Percentiles rank a stretch among this genome's conserved stretches.
phyloP scores from a whole-genome alignment of 2,797 vertebrate species.

The Alca torda region DNA sequence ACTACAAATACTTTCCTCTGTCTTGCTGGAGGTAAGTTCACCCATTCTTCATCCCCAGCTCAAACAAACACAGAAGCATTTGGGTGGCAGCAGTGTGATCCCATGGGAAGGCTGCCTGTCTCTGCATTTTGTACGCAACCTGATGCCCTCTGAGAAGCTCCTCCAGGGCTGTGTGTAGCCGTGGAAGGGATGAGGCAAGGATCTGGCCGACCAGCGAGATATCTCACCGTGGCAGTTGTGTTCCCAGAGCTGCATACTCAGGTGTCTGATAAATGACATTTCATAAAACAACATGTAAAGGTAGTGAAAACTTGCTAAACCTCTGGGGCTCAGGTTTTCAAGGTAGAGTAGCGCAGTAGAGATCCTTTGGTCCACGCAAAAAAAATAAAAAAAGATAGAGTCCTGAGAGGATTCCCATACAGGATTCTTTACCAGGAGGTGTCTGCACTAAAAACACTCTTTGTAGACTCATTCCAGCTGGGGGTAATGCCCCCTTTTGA shows the following conservation, averaged over 20 bases:
- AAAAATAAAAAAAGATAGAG: not conserved
- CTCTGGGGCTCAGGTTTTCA: not conserved
- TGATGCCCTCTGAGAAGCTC: accelerated
- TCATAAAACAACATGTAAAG: too few relatives aligned
- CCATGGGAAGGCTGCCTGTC: not conserved
- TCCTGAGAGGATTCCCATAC: not conserved
- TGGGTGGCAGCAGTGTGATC: not conserved
- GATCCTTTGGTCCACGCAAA: not conserved
- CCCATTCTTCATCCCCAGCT: too few relatives aligned
- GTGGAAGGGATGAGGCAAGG: not conserved
- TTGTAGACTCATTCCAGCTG: not conserved
- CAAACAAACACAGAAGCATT: not conserved
- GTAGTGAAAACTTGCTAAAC: too few relatives aligned
- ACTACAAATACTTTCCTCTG: not conserved
- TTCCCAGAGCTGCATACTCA: too few relatives aligned
- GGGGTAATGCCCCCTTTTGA: not conserved
- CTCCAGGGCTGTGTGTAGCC: not conserved
- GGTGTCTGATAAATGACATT: too few relatives aligned
- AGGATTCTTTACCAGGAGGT: not conserved
- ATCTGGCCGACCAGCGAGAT: not conserved
- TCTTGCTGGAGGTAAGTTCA: not conserved
- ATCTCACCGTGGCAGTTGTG: too few relatives aligned
- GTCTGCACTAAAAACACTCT: not conserved
- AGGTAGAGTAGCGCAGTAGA: not conserved
- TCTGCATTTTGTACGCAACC: not conserved